A percentile compares a stretch with the other conserved stretches of the same genome.
These are phyloP conservation scores for Pollachius pollachius DNA, from an alignment of 2,113 vertebrate genomes.

Conservation along the genomic window DNA sequence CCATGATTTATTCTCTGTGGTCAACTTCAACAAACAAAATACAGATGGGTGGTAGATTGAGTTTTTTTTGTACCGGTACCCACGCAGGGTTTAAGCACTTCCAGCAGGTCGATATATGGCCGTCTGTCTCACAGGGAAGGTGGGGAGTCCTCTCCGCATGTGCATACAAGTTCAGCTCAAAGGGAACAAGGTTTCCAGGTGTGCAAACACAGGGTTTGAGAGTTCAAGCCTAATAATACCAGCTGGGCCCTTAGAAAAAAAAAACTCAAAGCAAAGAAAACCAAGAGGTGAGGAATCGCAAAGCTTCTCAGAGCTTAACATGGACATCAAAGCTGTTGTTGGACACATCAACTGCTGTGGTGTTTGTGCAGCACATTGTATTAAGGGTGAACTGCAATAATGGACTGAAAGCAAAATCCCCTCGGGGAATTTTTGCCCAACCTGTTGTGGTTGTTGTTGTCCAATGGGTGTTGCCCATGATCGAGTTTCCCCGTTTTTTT, in stretches of 20 bases:
- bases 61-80: background rate
- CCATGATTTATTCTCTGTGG: background rate
- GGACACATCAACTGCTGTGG: background rate
- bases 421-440: too few relatives aligned
- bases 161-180: constrained; percentile 35
- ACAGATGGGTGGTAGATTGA: background rate
- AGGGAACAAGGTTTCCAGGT: constrained; percentile 41
- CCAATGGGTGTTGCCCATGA: constrained; percentile 5
- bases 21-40: background rate
- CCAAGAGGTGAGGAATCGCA: too few relatives aligned
- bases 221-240: constrained; percentile 33
- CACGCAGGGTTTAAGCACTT: background rate
- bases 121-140: background rate
- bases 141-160: constrained; percentile 7
- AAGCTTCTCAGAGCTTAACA: too few relatives aligned
- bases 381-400: too few relatives aligned
- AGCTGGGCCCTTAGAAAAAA: constrained; percentile 8
- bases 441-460: constrained; percentile 4
- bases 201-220: constrained; percentile 33
- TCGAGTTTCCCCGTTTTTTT: constrained; percentile 32
- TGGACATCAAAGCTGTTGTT: background rate
- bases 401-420: too few relatives aligned
- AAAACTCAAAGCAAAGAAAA: background rate
- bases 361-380: background rate
- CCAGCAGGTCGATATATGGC: too few relatives aligned